Conservation (phyloP, 2,888 invertebrate genomes). For the Drosophila kokeensis region DNA sequence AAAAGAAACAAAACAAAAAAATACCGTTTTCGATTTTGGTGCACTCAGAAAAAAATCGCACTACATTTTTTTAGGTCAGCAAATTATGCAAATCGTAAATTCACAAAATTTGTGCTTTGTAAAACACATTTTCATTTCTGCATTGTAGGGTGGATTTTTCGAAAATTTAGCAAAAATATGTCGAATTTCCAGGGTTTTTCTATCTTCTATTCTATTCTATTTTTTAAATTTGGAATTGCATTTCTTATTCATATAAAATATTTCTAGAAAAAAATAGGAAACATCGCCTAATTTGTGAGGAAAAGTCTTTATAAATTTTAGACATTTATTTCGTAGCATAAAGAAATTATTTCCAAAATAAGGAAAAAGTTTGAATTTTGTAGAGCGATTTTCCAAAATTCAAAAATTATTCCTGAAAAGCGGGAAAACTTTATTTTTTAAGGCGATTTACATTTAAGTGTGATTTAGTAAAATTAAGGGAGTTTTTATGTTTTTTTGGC, state of each 20-base stretch:
- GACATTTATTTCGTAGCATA: neutral
- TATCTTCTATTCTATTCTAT: neutral
- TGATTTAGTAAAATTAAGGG: too few species aligned
- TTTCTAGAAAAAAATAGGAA: too few species aligned
- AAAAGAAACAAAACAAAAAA: constrained; percentile 19
- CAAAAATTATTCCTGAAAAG: too few species aligned
- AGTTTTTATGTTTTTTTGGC: neutral
- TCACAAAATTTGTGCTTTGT: neutral
- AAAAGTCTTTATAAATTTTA: neutral
- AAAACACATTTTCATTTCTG: neutral
- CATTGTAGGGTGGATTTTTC: neutral
- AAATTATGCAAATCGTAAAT: neutral
- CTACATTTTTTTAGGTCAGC: neutral
- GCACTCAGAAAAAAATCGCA: neutral
- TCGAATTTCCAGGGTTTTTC: accelerated
- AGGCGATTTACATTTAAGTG: neutral
- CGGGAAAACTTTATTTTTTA: neutral
- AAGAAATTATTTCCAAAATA: neutral
- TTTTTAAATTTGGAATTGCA: too few species aligned
- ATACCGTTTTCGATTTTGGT: constrained; percentile 62
- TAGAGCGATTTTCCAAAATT: too few species aligned
- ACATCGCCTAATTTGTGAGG: too few species aligned
- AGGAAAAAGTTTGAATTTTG: too few species aligned
- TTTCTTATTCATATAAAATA: too few species aligned
- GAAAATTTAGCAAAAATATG: neutral